These are phyloP conservation scores for Oncorhynchus keta DNA, from an alignment of 2,113 vertebrate species.

Conservation along the genomic window DNA sequence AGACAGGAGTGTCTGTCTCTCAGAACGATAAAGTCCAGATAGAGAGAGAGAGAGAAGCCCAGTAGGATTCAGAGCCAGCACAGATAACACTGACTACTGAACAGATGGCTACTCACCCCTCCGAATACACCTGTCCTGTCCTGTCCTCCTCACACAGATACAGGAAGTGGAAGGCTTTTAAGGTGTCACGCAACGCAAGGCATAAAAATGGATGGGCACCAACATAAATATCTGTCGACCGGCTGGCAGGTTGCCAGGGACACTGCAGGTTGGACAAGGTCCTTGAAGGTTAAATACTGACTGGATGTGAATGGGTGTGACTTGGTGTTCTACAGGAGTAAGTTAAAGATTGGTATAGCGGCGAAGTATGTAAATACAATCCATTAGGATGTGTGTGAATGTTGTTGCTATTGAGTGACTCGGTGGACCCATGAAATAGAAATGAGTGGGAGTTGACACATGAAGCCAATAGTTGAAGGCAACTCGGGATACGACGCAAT, in stretches of 20 bases:
- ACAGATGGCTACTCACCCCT: not conserved
- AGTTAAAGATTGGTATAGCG: too few species aligned
- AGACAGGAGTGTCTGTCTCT: conserved; percentile 39
- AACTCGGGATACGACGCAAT: too few species aligned
- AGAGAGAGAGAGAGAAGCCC: not conserved
- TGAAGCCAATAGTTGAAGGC: too few species aligned
- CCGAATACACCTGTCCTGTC: conserved; percentile 14
- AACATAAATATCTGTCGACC: not conserved
- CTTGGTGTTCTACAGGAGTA: too few species aligned
- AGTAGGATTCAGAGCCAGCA: not conserved
- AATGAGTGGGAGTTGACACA: too few species aligned
- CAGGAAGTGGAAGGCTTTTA: not conserved
- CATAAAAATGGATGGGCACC: not conserved
- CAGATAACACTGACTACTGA: not conserved
- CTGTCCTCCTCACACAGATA: conserved; percentile 11
- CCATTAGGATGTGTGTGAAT: too few species aligned
- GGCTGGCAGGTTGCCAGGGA: not conserved
- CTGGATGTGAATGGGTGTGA: too few species aligned
- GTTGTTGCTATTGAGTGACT: too few species aligned
- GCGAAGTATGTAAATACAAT: too few species aligned
- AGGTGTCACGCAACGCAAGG: not conserved
- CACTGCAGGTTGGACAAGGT: not conserved
- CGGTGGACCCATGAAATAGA: too few species aligned
- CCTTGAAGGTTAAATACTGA: not conserved
- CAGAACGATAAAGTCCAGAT: not conserved